A percentile compares a stretch with the other conserved stretches of the same genome.
phyloP scores from a whole-genome alignment of 2,888 invertebrate genomes.

The Lamellibrachia satsuma region DNA sequence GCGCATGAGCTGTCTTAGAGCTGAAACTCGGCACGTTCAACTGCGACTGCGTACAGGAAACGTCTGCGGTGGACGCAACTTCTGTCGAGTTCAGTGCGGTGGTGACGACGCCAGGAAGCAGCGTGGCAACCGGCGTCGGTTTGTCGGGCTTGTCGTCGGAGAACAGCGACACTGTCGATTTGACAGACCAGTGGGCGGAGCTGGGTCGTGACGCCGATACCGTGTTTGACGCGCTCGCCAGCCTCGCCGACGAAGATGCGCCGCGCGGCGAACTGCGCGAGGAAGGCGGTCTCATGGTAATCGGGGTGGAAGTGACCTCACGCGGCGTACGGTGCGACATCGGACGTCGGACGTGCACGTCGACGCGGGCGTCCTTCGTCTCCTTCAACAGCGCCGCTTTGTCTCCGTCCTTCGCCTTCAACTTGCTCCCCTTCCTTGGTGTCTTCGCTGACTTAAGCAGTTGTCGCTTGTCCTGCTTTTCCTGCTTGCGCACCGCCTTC shows the following conservation, averaged over 20 bases:
- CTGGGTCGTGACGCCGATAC: not conserved
- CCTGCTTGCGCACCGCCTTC: conserved; percentile 20
- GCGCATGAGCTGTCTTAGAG: not conserved
- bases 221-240: not conserved
- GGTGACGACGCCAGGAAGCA: not conserved
- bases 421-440: not conserved
- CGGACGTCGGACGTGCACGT: not conserved
- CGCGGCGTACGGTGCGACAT: not conserved
- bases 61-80: not conserved
- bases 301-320: not conserved
- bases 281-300: not conserved
- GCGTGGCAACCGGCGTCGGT: not conserved
- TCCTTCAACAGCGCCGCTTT: not conserved
- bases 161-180: not conserved
- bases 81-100: not conserved
- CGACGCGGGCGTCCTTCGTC: not conserved
- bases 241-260: not conserved
- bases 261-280: not conserved
- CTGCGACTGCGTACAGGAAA: not conserved
- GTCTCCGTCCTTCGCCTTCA: not conserved
- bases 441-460: not conserved
- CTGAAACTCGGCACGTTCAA: conserved; percentile 13
- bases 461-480: not conserved
- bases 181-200: not conserved
- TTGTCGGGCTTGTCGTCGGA: conserved; percentile 6